Conservation (phyloP, 1,140 invertebrate genomes). For the Neodiprion pinetum region DNA sequence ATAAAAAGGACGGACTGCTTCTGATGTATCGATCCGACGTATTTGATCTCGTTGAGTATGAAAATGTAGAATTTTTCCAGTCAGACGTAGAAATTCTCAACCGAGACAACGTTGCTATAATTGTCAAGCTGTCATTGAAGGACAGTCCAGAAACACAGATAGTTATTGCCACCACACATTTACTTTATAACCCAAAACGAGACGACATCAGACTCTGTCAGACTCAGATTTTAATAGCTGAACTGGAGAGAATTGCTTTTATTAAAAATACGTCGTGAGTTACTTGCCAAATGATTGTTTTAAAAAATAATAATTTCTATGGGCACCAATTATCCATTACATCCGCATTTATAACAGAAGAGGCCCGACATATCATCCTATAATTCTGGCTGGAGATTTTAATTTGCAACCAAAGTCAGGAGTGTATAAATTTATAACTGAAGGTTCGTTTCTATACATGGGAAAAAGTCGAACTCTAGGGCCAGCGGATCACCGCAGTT, state of each 20-base stretch:
- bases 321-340: too few species aligned
- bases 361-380: constrained; percentile 69
- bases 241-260: constrained; percentile 82
- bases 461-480: constrained; percentile 55
- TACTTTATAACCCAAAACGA: constrained; percentile 90
- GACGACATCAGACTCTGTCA: constrained; percentile 91
- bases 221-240: constrained; percentile 77
- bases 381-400: constrained; percentile 89
- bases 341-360: constrained; percentile 31
- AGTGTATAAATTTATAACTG: constrained; percentile 75
- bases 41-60: constrained; percentile 47
- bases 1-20: constrained; percentile 52
- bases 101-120: constrained; percentile 86
- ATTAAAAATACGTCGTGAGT: constrained; percentile 51
- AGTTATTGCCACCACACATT: constrained; percentile 90
- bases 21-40: constrained; percentile 48
- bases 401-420: constrained; percentile 79
- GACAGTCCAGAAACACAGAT: constrained; percentile 61
- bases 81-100: constrained; percentile 69
- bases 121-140: constrained; percentile 74
- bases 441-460: constrained; percentile 70
- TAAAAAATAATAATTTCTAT: too few species aligned
- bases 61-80: constrained; percentile 65
- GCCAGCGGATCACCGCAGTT: constrained; percentile 28
- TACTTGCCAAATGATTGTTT: too few species aligned